phyloP scores from a whole-genome alignment of 2,797 vertebrate genomes.

The Gila robusta region DNA sequence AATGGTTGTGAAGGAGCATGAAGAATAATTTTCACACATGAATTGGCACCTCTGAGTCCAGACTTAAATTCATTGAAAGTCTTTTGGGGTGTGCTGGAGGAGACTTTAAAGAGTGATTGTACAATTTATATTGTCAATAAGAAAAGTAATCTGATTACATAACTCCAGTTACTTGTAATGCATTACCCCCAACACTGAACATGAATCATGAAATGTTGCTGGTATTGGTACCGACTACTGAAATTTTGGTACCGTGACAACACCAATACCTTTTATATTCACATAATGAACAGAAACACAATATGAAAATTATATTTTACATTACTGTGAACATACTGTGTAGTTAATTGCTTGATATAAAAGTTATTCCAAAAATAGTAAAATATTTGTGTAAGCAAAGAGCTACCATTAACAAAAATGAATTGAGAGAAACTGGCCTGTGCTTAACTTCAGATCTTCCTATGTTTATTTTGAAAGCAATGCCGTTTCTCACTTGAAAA shows the following conservation, averaged over 20 bases:
- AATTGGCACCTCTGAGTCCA: no score
- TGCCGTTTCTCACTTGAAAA: slow-evolving; percentile 34
- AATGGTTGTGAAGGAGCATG: no score
- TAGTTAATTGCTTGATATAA: background rate
- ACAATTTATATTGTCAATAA: no score
- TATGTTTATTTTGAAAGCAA: slow-evolving; percentile 11
- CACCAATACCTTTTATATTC: background rate
- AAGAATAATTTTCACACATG: no score
- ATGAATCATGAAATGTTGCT: no score
- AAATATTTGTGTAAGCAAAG: background rate
- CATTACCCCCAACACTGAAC: no score
- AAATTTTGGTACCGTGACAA: background rate
- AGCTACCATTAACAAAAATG: background rate
- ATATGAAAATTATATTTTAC: background rate
- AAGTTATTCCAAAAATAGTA: background rate
- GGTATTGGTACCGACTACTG: no score
- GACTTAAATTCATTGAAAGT: no score
- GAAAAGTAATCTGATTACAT: no score
- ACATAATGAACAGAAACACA: background rate
- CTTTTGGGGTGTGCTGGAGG: no score
- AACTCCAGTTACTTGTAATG: no score
- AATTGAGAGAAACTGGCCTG: background rate
- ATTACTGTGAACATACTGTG: background rate
- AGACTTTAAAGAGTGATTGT: no score
- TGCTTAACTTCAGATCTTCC: background rate